Conservation (phyloP, 1,140 invertebrate species). For the Pseudobourletiella spinata region DNA sequence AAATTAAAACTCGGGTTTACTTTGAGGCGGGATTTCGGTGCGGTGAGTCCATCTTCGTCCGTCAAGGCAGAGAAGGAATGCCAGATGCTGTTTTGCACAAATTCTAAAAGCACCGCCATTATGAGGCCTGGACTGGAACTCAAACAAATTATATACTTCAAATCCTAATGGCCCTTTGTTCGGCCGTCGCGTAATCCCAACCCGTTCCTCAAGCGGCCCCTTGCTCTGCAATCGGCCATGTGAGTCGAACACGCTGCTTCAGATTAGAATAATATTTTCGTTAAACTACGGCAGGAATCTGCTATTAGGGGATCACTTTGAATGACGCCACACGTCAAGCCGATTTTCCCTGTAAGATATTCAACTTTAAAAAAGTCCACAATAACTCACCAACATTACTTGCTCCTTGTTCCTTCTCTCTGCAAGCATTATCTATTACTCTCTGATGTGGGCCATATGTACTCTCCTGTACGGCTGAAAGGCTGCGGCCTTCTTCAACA, state of each 20-base stretch:
- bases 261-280: no score
- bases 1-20: no score
- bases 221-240: background rate
- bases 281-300: no score
- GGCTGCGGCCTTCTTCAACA: background rate
- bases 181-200: background rate
- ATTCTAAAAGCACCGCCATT: slow-evolving; percentile 45
- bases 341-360: no score
- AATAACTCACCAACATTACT: background rate
- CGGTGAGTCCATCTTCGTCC: slow-evolving; percentile 49
- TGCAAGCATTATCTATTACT: background rate
- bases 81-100: slow-evolving; percentile 63
- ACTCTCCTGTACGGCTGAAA: background rate
- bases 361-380: no score
- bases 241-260: no score
- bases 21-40: slow-evolving; percentile 66
- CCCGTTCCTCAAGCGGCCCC: background rate
- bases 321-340: no score
- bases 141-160: no score
- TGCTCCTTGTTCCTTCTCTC: background rate
- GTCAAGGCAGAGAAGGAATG: slow-evolving; percentile 62
- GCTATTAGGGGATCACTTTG: no score
- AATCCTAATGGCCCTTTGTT: background rate
- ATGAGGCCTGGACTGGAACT: background rate
- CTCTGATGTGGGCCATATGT: background rate